These are phyloP conservation scores for Hypothenemus hampei DNA, from an alignment of 1,140 invertebrate species.

Conservation along the genomic window DNA sequence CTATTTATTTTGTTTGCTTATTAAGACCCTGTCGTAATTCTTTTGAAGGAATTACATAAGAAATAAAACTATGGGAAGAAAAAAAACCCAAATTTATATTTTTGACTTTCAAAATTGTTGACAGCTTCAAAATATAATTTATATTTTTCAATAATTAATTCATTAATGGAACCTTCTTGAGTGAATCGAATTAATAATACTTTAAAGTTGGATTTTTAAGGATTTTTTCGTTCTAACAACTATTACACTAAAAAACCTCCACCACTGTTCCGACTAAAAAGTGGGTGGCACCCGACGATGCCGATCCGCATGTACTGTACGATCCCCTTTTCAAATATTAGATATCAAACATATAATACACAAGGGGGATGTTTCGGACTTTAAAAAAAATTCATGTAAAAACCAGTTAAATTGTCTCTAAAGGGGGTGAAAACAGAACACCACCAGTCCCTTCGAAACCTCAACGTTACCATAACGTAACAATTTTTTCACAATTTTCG, in stretches of 20 bases:
- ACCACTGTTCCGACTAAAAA: slow-evolving; percentile 16
- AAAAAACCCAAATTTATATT: neutral
- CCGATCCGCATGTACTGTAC: too few species aligned
- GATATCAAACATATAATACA: slow-evolving; percentile 30
- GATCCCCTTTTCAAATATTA: slow-evolving; percentile 25
- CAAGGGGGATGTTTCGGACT: slow-evolving; percentile 21
- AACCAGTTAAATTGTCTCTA: slow-evolving; percentile 26
- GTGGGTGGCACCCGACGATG: slow-evolving; percentile 2
- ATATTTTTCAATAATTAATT: too few species aligned
- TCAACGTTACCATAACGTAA: neutral
- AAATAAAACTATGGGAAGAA: neutral
- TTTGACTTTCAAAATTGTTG: neutral
- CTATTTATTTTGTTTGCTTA: too few species aligned
- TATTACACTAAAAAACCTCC: too few species aligned
- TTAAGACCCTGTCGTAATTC: too few species aligned
- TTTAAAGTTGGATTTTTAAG: neutral
- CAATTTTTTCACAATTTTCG: neutral
- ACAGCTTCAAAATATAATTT: too few species aligned
- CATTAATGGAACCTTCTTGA: neutral
- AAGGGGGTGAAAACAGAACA: neutral
- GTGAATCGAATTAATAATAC: neutral
- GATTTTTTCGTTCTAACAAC: neutral
- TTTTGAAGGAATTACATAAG: too few species aligned
- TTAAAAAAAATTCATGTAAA: slow-evolving; percentile 31
- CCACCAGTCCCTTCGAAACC: neutral